These are phyloP conservation scores for Microtus montanus DNA, from an alignment of 2,113 vertebrate species.

Conservation along the genomic window DNA sequence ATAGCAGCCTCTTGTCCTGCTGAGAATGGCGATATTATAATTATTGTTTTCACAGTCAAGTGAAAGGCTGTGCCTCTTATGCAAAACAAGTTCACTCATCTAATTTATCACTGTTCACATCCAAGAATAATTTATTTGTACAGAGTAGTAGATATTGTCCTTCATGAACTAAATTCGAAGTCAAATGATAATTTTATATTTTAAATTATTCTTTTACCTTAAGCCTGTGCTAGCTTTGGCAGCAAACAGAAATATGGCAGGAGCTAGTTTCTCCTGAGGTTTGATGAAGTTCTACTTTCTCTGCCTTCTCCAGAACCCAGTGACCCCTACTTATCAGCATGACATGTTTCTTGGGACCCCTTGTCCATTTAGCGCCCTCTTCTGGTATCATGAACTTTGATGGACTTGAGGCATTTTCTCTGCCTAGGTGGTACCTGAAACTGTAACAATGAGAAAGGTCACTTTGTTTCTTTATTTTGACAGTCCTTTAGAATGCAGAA, in stretches of 20 bases:
- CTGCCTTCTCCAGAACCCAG: neutral
- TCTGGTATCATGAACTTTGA: neutral
- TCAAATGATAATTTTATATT: conserved; percentile 4
- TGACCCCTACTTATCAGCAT: neutral
- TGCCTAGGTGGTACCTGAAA: neutral
- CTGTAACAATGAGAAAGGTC: neutral
- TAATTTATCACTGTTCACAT: conserved; percentile 3
- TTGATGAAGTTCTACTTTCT: neutral
- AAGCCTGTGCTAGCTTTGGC: neutral
- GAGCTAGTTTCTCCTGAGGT: neutral
- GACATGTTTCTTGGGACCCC: neutral
- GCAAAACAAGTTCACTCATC: neutral
- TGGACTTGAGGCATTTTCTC: neutral
- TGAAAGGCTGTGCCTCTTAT: conserved; percentile 30
- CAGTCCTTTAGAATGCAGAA: neutral
- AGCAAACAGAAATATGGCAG: neutral
- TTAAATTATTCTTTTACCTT: neutral
- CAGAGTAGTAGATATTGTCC: neutral
- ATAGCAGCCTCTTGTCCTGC: neutral
- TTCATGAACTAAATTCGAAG: conserved; percentile 51
- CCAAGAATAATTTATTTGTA: neutral
- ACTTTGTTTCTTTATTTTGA: conserved; percentile 4
- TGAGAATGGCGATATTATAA: neutral
- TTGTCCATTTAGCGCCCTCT: neutral
- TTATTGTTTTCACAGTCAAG: conserved; percentile 31